A percentile compares a stretch with the other conserved stretches of the same genome.
phyloP scores from a whole-genome alignment of 30 jellyfish, hydroid and myxozoan species.

The Cassiopea andromeda region DNA sequence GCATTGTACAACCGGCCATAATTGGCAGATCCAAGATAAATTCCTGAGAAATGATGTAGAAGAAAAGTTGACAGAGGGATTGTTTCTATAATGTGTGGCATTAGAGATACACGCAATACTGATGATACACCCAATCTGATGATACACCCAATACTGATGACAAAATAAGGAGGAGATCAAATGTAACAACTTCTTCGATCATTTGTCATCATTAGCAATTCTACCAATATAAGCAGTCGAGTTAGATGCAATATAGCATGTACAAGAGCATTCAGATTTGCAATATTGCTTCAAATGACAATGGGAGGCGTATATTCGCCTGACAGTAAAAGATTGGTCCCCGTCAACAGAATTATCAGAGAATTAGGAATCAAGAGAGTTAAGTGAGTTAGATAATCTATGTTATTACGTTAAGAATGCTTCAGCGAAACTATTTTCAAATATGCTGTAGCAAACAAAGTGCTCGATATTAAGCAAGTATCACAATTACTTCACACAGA shows the following conservation, averaged over 20 bases:
- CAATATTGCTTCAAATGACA: constrained; percentile 1
- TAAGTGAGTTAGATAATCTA: neutral
- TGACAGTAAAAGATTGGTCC: neutral
- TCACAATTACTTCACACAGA: neutral
- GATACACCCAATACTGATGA: neutral
- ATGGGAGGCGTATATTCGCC: neutral
- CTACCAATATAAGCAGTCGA: neutral
- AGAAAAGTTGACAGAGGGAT: no score
- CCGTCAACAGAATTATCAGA: constrained; percentile 8
- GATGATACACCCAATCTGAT: no score
- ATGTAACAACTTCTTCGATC: neutral
- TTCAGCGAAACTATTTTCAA: neutral
- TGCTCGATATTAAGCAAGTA: neutral
- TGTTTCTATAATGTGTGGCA: no score
- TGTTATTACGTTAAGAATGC: constrained; percentile 1
- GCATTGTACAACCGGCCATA: no score
- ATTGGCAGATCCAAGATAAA: no score
- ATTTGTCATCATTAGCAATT: neutral
- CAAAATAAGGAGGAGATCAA: constrained; percentile 6
- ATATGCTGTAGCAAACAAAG: neutral
- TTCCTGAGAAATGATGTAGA: no score
- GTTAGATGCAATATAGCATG: neutral
- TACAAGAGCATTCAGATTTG: neutral
- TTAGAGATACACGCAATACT: no score
- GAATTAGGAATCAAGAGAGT: neutral